phyloP scores from a whole-genome alignment of 2,888 invertebrate species.

The Lamellibrachia satsuma region DNA sequence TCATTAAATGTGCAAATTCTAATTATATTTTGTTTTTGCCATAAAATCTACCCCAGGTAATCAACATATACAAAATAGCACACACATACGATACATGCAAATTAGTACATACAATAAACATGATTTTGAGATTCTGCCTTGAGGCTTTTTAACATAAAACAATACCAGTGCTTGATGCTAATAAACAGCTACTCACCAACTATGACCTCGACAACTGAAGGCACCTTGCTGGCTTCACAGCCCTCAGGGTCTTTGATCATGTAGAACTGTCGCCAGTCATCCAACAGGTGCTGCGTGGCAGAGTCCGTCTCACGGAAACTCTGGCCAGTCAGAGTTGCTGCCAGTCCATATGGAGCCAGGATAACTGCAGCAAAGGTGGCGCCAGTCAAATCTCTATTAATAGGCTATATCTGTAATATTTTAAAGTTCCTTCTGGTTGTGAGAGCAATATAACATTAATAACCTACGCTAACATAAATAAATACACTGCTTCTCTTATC shows the following conservation, averaged over 20 bases:
- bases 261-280: slow-evolving; percentile 93
- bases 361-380: slow-evolving; percentile 75
- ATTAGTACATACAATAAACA: not conserved
- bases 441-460: not conserved
- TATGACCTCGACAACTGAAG: slow-evolving; percentile 72
- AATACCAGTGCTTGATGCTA: not conserved
- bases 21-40: no score
- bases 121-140: not conserved
- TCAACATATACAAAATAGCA: no score
- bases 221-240: slow-evolving; percentile 46
- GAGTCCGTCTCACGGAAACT: slow-evolving; percentile 72
- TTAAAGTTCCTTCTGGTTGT: not conserved
- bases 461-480: not conserved
- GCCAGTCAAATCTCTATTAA: no score
- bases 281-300: slow-evolving; percentile 78
- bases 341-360: slow-evolving; percentile 92
- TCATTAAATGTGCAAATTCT: no score
- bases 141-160: not conserved
- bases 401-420: not conserved
- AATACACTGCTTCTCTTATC: no score
- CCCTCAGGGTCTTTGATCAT: slow-evolving; percentile 62
- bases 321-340: slow-evolving; percentile 89
- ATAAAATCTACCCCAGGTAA: no score
- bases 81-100: no score
- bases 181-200: slow-evolving; percentile 65